A percentile compares a stretch with the other conserved stretches of the same genome.
Conservation (phyloP, 2,888 invertebrate species). For the Reticulitermes lucifugus region DNA sequence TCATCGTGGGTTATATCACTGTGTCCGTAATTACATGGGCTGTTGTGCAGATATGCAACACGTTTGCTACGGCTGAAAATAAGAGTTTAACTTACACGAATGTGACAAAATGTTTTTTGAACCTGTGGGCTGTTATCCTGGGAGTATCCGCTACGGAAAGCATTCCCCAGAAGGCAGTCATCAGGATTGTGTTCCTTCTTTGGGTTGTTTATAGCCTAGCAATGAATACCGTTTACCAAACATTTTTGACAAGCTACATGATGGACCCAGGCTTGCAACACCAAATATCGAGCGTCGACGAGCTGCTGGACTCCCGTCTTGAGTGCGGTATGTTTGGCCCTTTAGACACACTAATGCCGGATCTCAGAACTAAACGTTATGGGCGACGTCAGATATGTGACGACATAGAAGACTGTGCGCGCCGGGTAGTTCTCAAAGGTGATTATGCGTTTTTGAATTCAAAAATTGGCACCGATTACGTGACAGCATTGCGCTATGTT, state of each 20-base stretch:
- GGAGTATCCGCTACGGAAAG: conserved; percentile 1
- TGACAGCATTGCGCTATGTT: not conserved
- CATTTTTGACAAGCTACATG: conserved; percentile 34
- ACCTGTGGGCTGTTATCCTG: conserved; percentile 35
- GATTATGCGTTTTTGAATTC: conserved; percentile 5
- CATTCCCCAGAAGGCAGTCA: not conserved
- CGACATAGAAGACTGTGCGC: not conserved
- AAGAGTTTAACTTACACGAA: not conserved
- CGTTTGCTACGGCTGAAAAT: not conserved
- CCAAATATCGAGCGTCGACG: conserved; percentile 16
- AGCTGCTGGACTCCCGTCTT: conserved; percentile 10
- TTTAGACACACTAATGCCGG: not conserved
- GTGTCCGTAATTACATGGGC: not conserved
- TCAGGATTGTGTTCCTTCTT: conserved; percentile 14
- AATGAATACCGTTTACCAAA: conserved; percentile 15
- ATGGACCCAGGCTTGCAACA: conserved; percentile 26
- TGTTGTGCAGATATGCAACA: not conserved
- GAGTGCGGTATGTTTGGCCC: not conserved
- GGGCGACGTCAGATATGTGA: not conserved
- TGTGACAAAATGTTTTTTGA: conserved; percentile 22
- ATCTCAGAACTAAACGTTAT: not conserved
- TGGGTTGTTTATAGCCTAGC: conserved; percentile 31
- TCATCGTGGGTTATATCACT: not conserved
- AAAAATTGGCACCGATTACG: not conserved
- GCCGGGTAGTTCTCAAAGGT: not conserved